Evolutionary conservation across 2,113 vertebrate genomes (phyloP).

Genomic region (Oxygymnocypris stewartii): DNA sequence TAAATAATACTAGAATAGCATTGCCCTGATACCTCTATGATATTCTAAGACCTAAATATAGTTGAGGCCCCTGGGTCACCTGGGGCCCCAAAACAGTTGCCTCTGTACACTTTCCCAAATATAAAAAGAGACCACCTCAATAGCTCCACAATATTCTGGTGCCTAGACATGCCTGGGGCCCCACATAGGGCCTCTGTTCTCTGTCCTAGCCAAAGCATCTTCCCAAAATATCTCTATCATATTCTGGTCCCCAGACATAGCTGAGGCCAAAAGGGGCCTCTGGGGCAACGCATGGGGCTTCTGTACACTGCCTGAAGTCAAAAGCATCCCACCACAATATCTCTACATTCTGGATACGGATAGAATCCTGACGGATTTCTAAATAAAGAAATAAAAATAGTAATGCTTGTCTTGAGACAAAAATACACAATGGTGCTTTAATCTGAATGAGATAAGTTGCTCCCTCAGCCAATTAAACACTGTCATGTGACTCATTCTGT

Average conservation of each 20-base stretch:
- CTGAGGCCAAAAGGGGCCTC: not conserved
- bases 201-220: not conserved
- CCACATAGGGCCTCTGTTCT: not conserved
- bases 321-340: not conserved
- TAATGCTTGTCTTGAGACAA: not conserved
- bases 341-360: not conserved
- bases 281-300: not conserved
- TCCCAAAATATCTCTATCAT: not conserved
- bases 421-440: not conserved
- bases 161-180: not conserved
- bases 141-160: not conserved
- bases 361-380: not conserved
- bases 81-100: not conserved
- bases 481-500: not conserved
- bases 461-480: not conserved
- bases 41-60: no score
- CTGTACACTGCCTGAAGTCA: not conserved
- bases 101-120: not conserved
- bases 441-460: not conserved
- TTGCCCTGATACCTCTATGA: not conserved
- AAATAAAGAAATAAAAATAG: conserved; percentile 11
- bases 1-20: not conserved
- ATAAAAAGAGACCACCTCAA: not conserved
- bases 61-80: not conserved
- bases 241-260: not conserved